Evolutionary conservation across 2,888 invertebrate genomes (phyloP).

Genomic region (Aleiodes alternator): DNA sequence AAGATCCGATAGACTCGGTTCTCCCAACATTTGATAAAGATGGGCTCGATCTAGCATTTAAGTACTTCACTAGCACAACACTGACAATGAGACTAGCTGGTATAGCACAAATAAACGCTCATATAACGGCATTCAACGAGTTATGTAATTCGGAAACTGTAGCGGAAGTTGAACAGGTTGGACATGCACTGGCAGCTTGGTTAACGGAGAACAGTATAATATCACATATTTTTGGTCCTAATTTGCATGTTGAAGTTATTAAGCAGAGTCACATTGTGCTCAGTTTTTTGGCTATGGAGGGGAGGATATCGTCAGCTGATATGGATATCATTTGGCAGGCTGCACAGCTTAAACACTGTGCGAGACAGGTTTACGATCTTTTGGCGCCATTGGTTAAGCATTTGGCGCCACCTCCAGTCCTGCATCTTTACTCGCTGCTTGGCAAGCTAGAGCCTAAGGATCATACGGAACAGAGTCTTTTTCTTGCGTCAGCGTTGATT

Average conservation of each 20-base stretch:
- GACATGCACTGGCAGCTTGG: conserved; percentile 92
- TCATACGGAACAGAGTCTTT: conserved; percentile 94
- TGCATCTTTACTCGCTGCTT: conserved; percentile 91
- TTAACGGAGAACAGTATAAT: conserved; percentile 92
- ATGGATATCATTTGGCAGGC: conserved; percentile 96
- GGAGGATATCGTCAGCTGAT: conserved; percentile 91
- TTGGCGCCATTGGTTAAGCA: conserved; percentile 93
- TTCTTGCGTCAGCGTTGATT: conserved; percentile 91
- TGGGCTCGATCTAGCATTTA: conserved; percentile 94
- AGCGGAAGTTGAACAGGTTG: conserved; percentile 89
- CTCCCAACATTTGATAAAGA: conserved; percentile 89
- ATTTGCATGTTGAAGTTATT: conserved; percentile 96
- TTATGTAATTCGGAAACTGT: conserved; percentile 92
- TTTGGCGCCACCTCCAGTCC: conserved; percentile 90
- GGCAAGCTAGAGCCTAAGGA: conserved; percentile 92
- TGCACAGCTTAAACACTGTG: conserved; percentile 95
- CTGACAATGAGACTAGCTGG: conserved; percentile 95
- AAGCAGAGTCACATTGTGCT: conserved; percentile 96
- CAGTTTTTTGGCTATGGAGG: conserved; percentile 94
- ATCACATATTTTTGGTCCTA: conserved; percentile 97
- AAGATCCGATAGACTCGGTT: conserved; percentile 92
- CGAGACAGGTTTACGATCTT: conserved; percentile 94
- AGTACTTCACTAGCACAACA: conserved; percentile 96
- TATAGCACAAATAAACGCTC: conserved; percentile 95
- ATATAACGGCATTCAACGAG: conserved; percentile 94